These are phyloP conservation scores for Silurus asotus DNA, from an alignment of 2,113 vertebrate genomes.

Conservation along the genomic window DNA sequence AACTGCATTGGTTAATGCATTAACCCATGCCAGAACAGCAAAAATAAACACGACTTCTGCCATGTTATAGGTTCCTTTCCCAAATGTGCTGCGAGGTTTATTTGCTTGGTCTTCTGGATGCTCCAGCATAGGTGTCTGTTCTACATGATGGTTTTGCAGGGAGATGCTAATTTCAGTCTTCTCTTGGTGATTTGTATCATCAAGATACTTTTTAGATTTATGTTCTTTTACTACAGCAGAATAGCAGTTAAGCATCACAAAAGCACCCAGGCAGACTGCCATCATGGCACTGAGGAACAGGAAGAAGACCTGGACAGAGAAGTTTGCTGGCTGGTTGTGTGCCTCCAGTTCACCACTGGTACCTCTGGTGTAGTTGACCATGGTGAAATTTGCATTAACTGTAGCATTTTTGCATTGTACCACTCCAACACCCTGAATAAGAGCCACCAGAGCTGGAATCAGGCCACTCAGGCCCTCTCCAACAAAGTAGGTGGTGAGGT, in stretches of 20 bases:
- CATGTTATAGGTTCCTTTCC: constrained; percentile 63
- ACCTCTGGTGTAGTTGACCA: constrained; percentile 47
- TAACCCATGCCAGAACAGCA: constrained; percentile 78
- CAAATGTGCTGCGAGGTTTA: constrained; percentile 62
- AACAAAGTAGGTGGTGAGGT: constrained; percentile 78
- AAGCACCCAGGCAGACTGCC: constrained; percentile 71
- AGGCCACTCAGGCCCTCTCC: constrained; percentile 83
- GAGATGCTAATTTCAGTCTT: constrained; percentile 64
- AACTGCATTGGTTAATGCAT: constrained; percentile 80
- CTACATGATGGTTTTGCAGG: constrained; percentile 59
- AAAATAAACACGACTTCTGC: constrained; percentile 73
- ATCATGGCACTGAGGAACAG: constrained; percentile 79
- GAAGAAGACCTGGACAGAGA: constrained; percentile 77
- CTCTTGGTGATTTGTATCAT: constrained; percentile 42
- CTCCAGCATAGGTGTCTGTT: constrained; percentile 74
- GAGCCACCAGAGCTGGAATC: constrained; percentile 76
- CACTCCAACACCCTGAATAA: constrained; percentile 77
- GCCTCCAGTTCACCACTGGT: constrained; percentile 53
- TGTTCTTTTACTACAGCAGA: constrained; percentile 68
- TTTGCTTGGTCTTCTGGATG: constrained; percentile 18
- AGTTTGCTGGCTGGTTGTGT: constrained; percentile 75
- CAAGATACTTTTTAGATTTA: constrained; percentile 61
- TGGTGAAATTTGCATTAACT: constrained; percentile 45
- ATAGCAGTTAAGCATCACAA: constrained; percentile 74
- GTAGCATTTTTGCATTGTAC: constrained; percentile 70